phyloP scores from a whole-genome alignment of 1,140 invertebrate species.

The Drosophila guanche region DNA sequence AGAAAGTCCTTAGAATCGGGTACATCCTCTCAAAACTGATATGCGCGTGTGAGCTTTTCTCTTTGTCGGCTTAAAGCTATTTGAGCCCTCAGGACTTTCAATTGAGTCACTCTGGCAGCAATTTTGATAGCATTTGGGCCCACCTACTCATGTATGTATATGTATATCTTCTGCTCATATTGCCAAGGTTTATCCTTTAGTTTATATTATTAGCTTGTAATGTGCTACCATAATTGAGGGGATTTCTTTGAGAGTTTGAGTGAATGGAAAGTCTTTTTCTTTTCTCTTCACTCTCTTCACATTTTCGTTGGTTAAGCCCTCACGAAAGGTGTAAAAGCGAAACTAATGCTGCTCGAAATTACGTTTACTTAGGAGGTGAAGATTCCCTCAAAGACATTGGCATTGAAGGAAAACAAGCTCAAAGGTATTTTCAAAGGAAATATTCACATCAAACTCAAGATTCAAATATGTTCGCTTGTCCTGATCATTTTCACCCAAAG shows the following conservation, averaged over 20 bases:
- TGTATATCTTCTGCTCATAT: slow-evolving; percentile 36
- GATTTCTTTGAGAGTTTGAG: slow-evolving; percentile 37
- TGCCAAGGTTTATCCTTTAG: slow-evolving; percentile 70
- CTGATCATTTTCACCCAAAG: no score
- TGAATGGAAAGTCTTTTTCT: neutral
- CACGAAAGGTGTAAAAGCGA: no score
- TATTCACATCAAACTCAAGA: no score
- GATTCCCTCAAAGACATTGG: no score
- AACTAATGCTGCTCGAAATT: no score
- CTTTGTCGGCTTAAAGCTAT: slow-evolving; percentile 59
- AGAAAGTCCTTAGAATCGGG: slow-evolving; percentile 50
- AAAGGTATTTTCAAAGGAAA: no score
- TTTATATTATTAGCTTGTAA: slow-evolving; percentile 78
- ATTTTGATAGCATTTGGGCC: slow-evolving; percentile 71
- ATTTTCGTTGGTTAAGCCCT: no score
- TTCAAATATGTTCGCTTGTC: no score
- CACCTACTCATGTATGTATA: slow-evolving; percentile 51
- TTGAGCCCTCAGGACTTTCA: slow-evolving; percentile 32
- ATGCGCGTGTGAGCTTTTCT: slow-evolving; percentile 37
- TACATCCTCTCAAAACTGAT: slow-evolving; percentile 34
- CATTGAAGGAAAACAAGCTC: no score
- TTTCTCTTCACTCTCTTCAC: neutral
- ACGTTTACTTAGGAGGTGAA: no score
- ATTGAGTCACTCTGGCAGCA: slow-evolving; percentile 55
- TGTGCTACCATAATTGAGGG: slow-evolving; percentile 72